A percentile compares a stretch with the other conserved stretches of the same genome.
These are phyloP conservation scores for Radopholus similis DNA, from an alignment of 1,140 invertebrate genomes.

Conservation along the genomic window DNA sequence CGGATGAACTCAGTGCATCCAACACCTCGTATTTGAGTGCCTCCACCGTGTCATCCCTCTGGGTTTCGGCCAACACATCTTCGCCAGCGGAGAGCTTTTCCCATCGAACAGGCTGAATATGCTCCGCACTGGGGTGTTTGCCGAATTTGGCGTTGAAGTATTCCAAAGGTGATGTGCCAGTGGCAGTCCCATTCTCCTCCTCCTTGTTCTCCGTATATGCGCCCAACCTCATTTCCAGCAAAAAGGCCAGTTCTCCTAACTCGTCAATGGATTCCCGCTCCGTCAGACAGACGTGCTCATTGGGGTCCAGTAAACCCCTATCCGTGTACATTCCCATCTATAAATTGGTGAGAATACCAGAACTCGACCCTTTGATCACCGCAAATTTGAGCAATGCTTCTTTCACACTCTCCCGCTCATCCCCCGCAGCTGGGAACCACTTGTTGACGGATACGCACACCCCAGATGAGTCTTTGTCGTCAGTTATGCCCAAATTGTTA, in stretches of 20 bases:
- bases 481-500: conserved; percentile 62
- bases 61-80: neutral
- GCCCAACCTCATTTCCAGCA: conserved; percentile 1
- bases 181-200: neutral
- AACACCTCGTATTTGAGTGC: conserved; percentile 4
- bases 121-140: neutral
- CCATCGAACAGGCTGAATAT: neutral
- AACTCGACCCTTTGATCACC: neutral
- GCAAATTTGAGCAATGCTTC: conserved; percentile 20
- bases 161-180: neutral
- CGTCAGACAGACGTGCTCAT: neutral
- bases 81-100: neutral
- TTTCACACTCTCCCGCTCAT: conserved; percentile 6
- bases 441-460: conserved; percentile 22
- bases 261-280: conserved; percentile 3
- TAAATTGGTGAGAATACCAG: neutral
- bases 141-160: neutral
- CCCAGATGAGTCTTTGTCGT: conserved; percentile 9
- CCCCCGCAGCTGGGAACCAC: conserved; percentile 21
- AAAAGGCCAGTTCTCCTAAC: conserved; percentile 2
- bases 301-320: neutral
- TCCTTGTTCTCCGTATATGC: neutral
- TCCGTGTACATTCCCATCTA: conserved; percentile 3
- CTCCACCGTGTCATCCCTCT: neutral
- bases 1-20: neutral